Percentiles rank a stretch among this genome's conserved stretches.
phyloP scores from a whole-genome alignment of 2,113 vertebrate species.

The Terrapene triunguis region DNA sequence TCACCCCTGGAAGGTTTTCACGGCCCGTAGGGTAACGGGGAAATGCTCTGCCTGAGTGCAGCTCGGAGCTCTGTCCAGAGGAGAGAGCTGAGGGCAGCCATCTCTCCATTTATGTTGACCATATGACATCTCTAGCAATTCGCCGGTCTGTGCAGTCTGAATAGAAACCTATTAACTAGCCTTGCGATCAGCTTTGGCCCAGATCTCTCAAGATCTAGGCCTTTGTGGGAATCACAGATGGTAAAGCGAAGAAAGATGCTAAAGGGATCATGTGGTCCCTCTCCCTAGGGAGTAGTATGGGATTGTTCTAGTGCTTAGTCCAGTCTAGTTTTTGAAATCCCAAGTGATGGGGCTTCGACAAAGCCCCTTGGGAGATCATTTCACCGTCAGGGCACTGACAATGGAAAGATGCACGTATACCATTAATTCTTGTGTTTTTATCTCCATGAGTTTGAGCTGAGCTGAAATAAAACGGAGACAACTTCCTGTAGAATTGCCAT shows the following conservation, averaged over 20 bases:
- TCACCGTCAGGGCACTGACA: neutral
- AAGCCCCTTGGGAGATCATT: neutral
- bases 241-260: neutral
- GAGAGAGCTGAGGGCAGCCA: too few species aligned
- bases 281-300: neutral
- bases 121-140: too few species aligned
- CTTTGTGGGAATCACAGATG: too few species aligned
- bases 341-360: neutral
- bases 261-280: neutral
- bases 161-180: too few species aligned
- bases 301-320: neutral
- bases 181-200: neutral
- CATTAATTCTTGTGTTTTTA: accelerated
- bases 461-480: neutral
- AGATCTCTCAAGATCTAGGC: neutral
- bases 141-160: too few species aligned
- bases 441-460: accelerated
- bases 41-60: too few species aligned
- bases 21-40: too few species aligned
- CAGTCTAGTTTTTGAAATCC: neutral
- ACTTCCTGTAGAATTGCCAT: neutral
- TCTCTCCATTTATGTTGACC: too few species aligned
- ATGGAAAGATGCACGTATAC: neutral
- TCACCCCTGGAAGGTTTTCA: too few species aligned
- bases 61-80: too few species aligned